phyloP scores from a whole-genome alignment of 2,888 invertebrate species.

The Scaptomyza cyrtandrae region DNA sequence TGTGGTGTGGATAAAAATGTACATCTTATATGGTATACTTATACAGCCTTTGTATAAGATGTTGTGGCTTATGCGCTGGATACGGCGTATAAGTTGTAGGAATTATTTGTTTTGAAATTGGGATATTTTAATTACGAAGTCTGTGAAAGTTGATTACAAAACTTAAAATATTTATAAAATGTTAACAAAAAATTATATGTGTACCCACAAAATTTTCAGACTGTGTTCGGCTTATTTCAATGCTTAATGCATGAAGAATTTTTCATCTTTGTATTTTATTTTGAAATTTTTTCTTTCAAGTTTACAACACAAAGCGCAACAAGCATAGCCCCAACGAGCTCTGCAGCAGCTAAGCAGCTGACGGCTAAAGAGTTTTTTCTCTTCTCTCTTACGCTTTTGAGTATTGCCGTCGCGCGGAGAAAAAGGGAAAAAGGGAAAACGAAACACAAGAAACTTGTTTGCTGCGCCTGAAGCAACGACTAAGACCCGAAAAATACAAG shows the following conservation, averaged over 20 bases:
- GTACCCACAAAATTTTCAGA: slow-evolving; percentile 1
- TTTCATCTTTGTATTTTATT: slow-evolving; percentile 5
- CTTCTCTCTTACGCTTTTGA: slow-evolving; percentile 19
- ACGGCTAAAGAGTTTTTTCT: slow-evolving; percentile 44
- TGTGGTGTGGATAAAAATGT: slow-evolving; percentile 68
- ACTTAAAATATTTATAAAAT: no score
- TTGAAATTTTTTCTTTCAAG: slow-evolving; percentile 35
- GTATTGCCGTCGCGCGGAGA: slow-evolving; percentile 17
- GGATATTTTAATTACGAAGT: slow-evolving; percentile 5
- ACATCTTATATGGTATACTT: slow-evolving; percentile 36
- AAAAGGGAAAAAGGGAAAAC: slow-evolving; percentile 50
- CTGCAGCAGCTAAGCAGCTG: slow-evolving; percentile 71
- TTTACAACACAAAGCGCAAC: slow-evolving; percentile 61
- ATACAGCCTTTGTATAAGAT: slow-evolving; percentile 53
- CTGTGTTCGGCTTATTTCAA: slow-evolving; percentile 23
- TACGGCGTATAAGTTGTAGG: slow-evolving; percentile 34
- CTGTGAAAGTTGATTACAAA: no score
- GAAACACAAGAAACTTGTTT: slow-evolving; percentile 76
- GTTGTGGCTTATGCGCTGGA: slow-evolving; percentile 16
- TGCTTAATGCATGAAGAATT: slow-evolving; percentile 18
- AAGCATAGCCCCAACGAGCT: slow-evolving; percentile 62
- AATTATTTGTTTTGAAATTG: slow-evolving; percentile 21
- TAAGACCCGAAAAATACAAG: slow-evolving; percentile 45
- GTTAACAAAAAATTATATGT: not conserved
- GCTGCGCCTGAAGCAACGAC: slow-evolving; percentile 62